Conservation (phyloP, 2,113 vertebrate species). For the Neodontobutis hainanensis region DNA sequence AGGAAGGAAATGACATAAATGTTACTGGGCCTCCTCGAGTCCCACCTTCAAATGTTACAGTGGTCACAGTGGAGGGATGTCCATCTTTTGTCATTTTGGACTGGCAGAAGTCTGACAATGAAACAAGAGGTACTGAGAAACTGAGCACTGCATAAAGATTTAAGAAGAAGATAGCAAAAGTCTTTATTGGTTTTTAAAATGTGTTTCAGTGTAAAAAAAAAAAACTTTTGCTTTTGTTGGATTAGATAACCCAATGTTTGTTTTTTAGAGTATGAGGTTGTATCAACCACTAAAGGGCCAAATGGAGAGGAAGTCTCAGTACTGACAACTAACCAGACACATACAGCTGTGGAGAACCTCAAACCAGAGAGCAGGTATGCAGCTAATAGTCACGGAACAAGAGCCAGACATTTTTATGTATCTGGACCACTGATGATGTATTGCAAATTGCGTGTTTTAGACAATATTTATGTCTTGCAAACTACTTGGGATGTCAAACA, state of each 20-base stretch:
- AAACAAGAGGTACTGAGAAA: constrained; percentile 85
- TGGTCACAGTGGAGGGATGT: constrained; percentile 96
- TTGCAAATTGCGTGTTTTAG: constrained; percentile 3
- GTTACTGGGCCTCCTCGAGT: constrained; percentile 83
- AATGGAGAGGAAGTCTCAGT: constrained; percentile 84
- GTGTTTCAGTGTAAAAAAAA: background rate
- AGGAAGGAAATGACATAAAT: constrained; percentile 80
- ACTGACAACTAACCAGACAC: constrained; percentile 91
- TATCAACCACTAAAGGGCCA: constrained; percentile 86
- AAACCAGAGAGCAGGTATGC: constrained; percentile 91
- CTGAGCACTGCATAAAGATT: no score
- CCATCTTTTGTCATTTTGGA: constrained; percentile 93
- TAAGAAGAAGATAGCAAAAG: no score
- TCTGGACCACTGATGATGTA: background rate
- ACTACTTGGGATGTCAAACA: constrained; percentile 7
- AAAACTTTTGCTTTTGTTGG: background rate
- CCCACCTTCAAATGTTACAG: constrained; percentile 91
- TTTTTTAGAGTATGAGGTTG: constrained; percentile 88
- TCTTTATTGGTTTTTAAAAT: background rate
- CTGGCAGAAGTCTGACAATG: constrained; percentile 91
- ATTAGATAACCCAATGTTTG: constrained; percentile 1
- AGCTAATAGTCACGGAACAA: background rate
- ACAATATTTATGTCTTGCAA: constrained; percentile 7
- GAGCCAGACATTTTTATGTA: constrained; percentile 8
- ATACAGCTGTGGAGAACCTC: constrained; percentile 95